Evolutionary conservation across 2,888 invertebrate genomes (phyloP).

Genomic region (Oscheius sp.): DNA sequence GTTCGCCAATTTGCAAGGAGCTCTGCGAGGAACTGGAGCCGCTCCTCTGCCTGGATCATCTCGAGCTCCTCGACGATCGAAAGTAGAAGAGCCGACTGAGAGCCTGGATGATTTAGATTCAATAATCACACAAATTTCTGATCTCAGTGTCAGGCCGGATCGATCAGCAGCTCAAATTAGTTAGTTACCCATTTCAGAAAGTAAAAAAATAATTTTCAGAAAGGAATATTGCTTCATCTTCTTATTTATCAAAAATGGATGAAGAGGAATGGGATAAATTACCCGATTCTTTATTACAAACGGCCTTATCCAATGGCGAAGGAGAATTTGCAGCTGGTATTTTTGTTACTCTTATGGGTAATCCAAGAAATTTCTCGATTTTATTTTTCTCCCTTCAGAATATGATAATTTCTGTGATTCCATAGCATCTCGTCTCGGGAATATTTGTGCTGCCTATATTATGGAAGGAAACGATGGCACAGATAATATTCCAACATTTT

Average conservation of each 20-base stretch:
- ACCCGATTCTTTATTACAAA: slow-evolving; percentile 38
- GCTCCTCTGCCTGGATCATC: slow-evolving; percentile 15
- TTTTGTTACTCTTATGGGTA: slow-evolving; percentile 45
- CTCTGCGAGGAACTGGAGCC: slow-evolving; percentile 6
- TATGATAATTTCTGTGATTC: slow-evolving; percentile 37
- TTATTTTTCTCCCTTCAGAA: too few species aligned
- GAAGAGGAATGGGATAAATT: slow-evolving; percentile 50
- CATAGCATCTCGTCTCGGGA: slow-evolving; percentile 41
- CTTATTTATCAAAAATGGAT: slow-evolving; percentile 44
- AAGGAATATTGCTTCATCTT: slow-evolving; percentile 41
- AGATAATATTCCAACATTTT: slow-evolving; percentile 40
- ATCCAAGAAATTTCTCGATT: too few species aligned
- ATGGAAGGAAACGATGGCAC: slow-evolving; percentile 31
- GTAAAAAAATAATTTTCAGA: slow-evolving; percentile 37
- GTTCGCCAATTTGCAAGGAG: slow-evolving; percentile 12
- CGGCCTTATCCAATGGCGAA: slow-evolving; percentile 47
- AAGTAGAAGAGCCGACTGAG: slow-evolving; percentile 17
- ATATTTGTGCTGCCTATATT: slow-evolving; percentile 38
- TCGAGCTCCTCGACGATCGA: not conserved
- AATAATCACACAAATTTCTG: slow-evolving; percentile 48
- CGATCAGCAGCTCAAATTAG: slow-evolving; percentile 52
- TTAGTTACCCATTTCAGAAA: slow-evolving; percentile 20
- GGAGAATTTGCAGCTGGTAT: slow-evolving; percentile 53
- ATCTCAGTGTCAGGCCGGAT: slow-evolving; percentile 45
- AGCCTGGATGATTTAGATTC: slow-evolving; percentile 46